A percentile compares a stretch with the other conserved stretches of the same genome.
Conservation (phyloP, 2,888 invertebrate genomes). For the Plagiodera versicolora region DNA sequence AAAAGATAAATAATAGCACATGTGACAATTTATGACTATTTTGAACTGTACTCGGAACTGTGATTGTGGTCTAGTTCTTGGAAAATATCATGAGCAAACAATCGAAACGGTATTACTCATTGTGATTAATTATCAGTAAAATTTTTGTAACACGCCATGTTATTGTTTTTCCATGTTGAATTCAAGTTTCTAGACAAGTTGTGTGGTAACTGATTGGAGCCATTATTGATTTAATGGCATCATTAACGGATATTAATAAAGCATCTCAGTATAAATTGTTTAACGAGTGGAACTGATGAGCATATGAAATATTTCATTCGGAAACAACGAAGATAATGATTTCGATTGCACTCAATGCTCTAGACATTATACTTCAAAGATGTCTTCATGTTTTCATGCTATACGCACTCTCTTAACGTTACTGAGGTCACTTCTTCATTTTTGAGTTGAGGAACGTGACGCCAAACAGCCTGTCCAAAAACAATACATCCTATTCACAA, state of each 20-base stretch:
- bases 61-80: conserved; percentile 22
- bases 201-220: not conserved
- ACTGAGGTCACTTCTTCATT: not conserved
- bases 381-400: no score
- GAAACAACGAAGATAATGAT: no score
- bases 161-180: conserved; percentile 12
- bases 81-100: conserved; percentile 21
- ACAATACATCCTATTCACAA: not conserved
- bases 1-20: conserved; percentile 23
- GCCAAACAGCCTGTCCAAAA: not conserved
- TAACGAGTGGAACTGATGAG: no score
- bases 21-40: conserved; percentile 23
- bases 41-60: conserved; percentile 16
- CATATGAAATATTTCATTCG: no score
- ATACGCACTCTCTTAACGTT: no score
- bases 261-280: no score
- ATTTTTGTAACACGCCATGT: conserved; percentile 13
- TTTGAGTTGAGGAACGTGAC: not conserved
- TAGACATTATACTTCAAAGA: no score
- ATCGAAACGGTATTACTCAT: conserved; percentile 21
- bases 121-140: conserved; percentile 16
- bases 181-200: not conserved
- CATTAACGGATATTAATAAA: no score
- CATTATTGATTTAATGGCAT: not conserved
- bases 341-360: no score